Evolutionary conservation across 2,797 vertebrate genomes (phyloP).

Genomic region (Mus minutoides): DNA sequence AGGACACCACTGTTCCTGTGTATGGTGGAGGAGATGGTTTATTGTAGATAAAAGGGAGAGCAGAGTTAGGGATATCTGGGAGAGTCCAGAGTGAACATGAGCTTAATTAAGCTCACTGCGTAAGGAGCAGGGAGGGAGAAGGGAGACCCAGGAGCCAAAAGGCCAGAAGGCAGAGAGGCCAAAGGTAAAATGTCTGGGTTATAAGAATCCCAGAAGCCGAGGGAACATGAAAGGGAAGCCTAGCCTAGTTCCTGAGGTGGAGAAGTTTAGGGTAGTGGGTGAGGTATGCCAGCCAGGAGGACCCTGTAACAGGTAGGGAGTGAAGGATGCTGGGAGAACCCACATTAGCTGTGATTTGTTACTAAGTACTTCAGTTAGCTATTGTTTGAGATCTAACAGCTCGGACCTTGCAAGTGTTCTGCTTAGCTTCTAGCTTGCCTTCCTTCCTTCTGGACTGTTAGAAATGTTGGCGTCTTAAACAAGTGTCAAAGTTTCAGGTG

Average conservation of each 20-base stretch:
- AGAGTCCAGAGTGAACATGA: not conserved
- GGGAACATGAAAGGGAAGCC: not conserved
- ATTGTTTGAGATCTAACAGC: not conserved
- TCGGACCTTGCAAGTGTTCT: slow-evolving; percentile 26
- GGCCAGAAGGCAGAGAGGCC: not conserved
- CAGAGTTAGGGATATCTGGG: not conserved
- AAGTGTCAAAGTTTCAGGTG: slow-evolving; percentile 53
- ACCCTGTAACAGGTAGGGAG: not conserved
- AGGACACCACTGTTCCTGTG: not conserved
- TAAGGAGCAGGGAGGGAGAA: not conserved
- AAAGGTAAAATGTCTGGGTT: not conserved
- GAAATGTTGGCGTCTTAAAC: slow-evolving; percentile 69
- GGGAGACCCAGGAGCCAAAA: not conserved
- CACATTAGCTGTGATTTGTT: not conserved
- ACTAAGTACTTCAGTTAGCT: not conserved
- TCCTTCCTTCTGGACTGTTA: slow-evolving; percentile 50
- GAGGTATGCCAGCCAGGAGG: not conserved
- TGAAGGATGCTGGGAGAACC: not conserved
- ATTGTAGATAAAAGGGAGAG: not conserved
- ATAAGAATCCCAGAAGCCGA: not conserved
- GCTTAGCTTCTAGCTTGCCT: slow-evolving; percentile 72
- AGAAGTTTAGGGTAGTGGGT: not conserved
- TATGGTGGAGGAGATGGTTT: not conserved
- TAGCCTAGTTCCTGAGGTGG: not conserved
- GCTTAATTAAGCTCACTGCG: not conserved